Evolutionary conservation across 2,797 vertebrate genomes (phyloP).

Genomic region (Gambusia yucatana): DNA sequence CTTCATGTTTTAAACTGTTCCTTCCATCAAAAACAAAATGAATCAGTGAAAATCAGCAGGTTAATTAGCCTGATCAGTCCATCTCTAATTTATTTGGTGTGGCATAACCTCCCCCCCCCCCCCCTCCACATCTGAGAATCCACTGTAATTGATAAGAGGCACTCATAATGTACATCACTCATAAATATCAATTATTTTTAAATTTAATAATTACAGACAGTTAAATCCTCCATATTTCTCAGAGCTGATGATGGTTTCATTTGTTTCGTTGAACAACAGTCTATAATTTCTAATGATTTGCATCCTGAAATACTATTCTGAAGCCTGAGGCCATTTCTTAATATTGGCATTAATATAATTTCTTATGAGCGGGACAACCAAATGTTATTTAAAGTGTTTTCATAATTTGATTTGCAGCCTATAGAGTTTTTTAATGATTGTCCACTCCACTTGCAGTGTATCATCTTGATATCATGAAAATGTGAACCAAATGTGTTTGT

Average conservation of each 20-base stretch:
- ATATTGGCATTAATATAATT: too few species aligned
- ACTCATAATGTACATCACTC: not conserved
- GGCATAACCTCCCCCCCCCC: not conserved
- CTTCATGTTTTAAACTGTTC: not conserved
- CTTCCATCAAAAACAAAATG: not conserved
- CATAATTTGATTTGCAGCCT: not conserved
- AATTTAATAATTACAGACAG: not conserved
- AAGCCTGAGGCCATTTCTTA: not conserved
- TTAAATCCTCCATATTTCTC: not conserved
- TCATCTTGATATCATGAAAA: not conserved
- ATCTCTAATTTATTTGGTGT: not conserved
- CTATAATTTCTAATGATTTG: not conserved
- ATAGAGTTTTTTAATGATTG: not conserved
- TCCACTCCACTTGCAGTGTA: not conserved
- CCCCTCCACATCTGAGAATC: not conserved
- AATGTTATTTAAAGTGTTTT: not conserved
- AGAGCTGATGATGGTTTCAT: not conserved
- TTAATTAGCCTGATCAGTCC: not conserved
- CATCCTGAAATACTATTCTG: not conserved
- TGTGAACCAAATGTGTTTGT: not conserved
- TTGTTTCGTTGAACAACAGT: not conserved
- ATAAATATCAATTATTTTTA: not conserved
- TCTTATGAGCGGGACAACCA: not conserved
- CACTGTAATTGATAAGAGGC: not conserved
- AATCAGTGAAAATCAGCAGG: not conserved